Conservation (phyloP, 2,113 vertebrate genomes). For the Chelonoidis abingdonii region DNA sequence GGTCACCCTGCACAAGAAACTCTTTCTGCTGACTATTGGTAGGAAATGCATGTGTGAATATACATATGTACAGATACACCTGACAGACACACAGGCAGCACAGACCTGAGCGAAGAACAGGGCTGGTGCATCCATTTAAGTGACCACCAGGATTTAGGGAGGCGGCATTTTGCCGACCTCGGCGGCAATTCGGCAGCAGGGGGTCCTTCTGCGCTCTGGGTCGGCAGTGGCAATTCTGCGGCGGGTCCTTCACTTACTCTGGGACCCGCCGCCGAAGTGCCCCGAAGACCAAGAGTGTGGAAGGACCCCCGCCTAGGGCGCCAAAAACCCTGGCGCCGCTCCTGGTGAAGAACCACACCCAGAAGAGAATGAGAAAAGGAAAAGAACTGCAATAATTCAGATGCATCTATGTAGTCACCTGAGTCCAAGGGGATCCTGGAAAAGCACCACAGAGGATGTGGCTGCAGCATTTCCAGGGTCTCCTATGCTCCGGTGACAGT, state of each 20-base stretch:
- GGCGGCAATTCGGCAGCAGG: too few relatives aligned
- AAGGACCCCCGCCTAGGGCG: too few relatives aligned
- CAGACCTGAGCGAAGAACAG: background rate
- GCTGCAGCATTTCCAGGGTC: background rate
- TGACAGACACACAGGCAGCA: background rate
- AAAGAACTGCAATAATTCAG: background rate
- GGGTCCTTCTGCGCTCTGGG: too few relatives aligned
- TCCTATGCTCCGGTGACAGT: background rate
- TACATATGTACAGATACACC: fast-evolving
- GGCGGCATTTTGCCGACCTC: too few relatives aligned
- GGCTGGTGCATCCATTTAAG: too few relatives aligned
- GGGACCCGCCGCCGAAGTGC: too few relatives aligned
- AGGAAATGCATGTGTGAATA: background rate
- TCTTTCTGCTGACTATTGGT: background rate
- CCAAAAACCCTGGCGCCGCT: too few relatives aligned
- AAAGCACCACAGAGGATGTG: background rate
- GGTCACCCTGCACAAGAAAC: background rate
- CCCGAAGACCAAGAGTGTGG: too few relatives aligned
- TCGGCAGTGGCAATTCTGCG: too few relatives aligned
- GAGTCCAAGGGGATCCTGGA: background rate
- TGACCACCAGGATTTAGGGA: too few relatives aligned
- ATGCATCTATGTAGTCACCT: background rate
- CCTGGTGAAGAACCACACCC: background rate
- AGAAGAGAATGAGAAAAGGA: slow-evolving; percentile 16
- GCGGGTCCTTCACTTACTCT: too few relatives aligned